A percentile compares a stretch with the other conserved stretches of the same genome.
These are phyloP conservation scores for Idaea aversata DNA, from an alignment of 2,888 invertebrate genomes.

Conservation along the genomic window DNA sequence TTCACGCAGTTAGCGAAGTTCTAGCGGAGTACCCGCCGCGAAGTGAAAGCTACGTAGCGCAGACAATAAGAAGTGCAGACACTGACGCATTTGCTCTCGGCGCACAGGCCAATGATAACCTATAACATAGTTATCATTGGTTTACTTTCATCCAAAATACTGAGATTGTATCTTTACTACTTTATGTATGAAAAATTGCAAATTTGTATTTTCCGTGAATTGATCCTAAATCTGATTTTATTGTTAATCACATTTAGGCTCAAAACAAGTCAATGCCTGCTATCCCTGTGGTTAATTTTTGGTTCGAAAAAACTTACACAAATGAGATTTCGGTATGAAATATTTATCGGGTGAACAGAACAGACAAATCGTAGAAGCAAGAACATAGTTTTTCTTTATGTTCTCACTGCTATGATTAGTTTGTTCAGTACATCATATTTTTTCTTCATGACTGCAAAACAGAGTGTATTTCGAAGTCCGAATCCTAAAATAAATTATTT, in stretches of 20 bases:
- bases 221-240: not conserved
- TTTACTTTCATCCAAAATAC: constrained; percentile 65
- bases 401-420: not conserved
- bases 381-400: not conserved
- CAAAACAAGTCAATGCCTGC: not conserved
- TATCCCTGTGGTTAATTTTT: not conserved
- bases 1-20: constrained; percentile 75
- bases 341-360: not conserved
- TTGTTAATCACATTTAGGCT: not conserved
- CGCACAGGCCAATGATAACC: constrained; percentile 81
- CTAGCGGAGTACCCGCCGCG: constrained; percentile 74
- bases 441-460: not conserved
- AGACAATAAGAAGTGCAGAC: constrained; percentile 80
- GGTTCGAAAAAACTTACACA: not conserved
- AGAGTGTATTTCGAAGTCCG: not conserved
- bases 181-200: constrained; percentile 5
- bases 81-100: constrained; percentile 78
- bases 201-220: not conserved
- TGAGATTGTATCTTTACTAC: constrained; percentile 54
- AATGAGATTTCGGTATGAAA: not conserved
- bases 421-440: not conserved
- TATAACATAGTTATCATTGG: constrained; percentile 81
- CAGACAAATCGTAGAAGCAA: not conserved
- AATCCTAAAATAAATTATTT: not conserved
- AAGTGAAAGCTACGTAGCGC: constrained; percentile 79